Evolutionary conservation across 2,888 invertebrate species (phyloP), one percentile per base, ranked within the genome.

Genomic region (Drosophila affinis): DNA sequence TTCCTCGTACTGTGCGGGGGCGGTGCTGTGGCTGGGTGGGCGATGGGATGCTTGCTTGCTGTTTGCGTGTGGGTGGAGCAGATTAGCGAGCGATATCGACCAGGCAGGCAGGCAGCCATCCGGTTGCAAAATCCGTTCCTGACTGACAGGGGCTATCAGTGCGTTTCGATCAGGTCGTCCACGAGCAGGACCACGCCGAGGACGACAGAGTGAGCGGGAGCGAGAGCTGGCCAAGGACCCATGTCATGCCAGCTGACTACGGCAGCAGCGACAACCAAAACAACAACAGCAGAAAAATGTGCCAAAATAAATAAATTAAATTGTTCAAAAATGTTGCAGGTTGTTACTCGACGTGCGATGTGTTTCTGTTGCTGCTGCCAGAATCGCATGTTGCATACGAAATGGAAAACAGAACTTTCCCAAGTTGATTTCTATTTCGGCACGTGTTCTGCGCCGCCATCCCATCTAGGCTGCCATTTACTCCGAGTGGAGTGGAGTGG

Each of bases 241-340:
- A 85, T 87, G 88, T 82, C 86, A 82, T 62, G 65, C 58, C 65
- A 79, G 78, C 75, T 77, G 87, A 87, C 87, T 84, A 70, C 67
- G 54, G 47, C 67, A 69, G 54, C 64, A 47, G 47, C 72, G 72
- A 47, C 64, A 77, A 21, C 21, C 1, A 21, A 1, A 21, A 21
- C 21, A 21, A 21, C 21, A 21, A 21, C 18, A 21, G 18, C 18
- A 21, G 3, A 21, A 57, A 73, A 81, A 77, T 70, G 78, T 81
- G 87, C 76, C 86, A 81, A 87, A 84, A 87, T 87, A 82, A 87
- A 82, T 82, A 82, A 84, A 82, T 87, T 81, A 82, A 82, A 82
- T 78, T 87, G 87, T 87, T 84, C 69, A 75, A 82, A 82, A 84
- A 84, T 80, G 81, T 83, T 70, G 81, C 76, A 80, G 76, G 81